Percentiles rank a stretch among this genome's conserved stretches.
Evolutionary conservation across 2,113 vertebrate genomes (phyloP).

Genomic region (Anolis sagrei): DNA sequence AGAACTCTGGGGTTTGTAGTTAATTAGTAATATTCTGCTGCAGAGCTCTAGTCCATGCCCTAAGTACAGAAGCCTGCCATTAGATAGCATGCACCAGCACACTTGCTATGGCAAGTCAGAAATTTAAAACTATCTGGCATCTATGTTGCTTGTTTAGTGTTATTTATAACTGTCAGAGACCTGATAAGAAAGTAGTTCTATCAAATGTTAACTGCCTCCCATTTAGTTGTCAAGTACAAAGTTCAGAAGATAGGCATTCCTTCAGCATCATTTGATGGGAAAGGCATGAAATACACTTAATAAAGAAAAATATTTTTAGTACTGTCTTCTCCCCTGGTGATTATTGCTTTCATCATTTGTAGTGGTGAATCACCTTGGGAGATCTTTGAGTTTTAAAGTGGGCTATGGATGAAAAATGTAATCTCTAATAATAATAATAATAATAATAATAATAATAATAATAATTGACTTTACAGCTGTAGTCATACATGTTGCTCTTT

Average conservation of each 20-base stretch:
- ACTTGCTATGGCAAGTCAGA: too few species aligned
- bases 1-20: too few species aligned
- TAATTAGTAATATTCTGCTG: too few species aligned
- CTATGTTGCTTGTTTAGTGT: too few species aligned
- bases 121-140: too few species aligned
- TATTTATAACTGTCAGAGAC: neutral
- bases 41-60: too few species aligned
- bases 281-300: neutral
- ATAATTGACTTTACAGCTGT: neutral
- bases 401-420: neutral
- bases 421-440: too few species aligned
- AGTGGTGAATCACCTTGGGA: neutral
- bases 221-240: neutral
- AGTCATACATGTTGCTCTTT: constrained; percentile 24
- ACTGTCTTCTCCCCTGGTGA: neutral
- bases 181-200: too few species aligned
- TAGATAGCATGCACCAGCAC: too few species aligned
- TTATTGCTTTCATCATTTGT: neutral
- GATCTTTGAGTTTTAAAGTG: neutral
- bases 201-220: neutral
- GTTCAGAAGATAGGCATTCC: neutral
- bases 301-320: neutral
- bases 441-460: too few species aligned
- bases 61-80: too few species aligned
- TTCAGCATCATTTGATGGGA: neutral